Conservation (phyloP, 2,888 invertebrate genomes). For the Luperina testacea region DNA sequence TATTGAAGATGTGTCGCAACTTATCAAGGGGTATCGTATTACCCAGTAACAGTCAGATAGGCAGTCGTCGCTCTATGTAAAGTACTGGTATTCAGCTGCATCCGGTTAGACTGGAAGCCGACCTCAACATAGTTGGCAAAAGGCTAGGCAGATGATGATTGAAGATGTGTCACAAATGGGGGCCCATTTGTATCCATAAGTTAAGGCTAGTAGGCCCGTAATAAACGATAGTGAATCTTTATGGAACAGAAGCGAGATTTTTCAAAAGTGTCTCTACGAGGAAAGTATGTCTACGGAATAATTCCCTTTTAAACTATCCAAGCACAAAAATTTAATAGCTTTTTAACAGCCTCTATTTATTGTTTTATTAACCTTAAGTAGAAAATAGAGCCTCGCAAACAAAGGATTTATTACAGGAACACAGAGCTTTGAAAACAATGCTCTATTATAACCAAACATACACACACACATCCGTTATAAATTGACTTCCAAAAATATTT, state of each 20-base stretch:
- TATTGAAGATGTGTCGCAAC: constrained; percentile 1
- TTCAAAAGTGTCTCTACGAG: too few species aligned
- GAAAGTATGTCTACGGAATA: too few species aligned
- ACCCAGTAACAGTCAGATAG: too few species aligned
- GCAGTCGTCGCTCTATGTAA: too few species aligned
- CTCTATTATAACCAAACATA: constrained; percentile 46
- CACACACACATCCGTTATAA: constrained; percentile 53
- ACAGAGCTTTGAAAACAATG: constrained; percentile 48
- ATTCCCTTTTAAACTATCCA: not conserved
- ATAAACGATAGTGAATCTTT: too few species aligned
- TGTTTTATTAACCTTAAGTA: not conserved
- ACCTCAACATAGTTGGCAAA: too few species aligned
- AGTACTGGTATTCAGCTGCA: too few species aligned
- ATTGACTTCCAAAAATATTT: constrained; percentile 48
- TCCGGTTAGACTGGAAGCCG: too few species aligned
- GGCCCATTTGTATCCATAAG: not conserved
- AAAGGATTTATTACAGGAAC: constrained; percentile 47
- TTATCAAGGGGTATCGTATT: too few species aligned
- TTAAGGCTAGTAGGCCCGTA: not conserved
- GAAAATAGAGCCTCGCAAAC: constrained; percentile 10
- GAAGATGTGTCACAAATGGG: not conserved
- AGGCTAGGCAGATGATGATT: too few species aligned
- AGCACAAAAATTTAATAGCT: not conserved
- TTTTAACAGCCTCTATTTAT: not conserved
- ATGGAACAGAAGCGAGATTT: too few species aligned